Conservation (phyloP, 1,140 invertebrate species). For the Amyelois transitella region DNA sequence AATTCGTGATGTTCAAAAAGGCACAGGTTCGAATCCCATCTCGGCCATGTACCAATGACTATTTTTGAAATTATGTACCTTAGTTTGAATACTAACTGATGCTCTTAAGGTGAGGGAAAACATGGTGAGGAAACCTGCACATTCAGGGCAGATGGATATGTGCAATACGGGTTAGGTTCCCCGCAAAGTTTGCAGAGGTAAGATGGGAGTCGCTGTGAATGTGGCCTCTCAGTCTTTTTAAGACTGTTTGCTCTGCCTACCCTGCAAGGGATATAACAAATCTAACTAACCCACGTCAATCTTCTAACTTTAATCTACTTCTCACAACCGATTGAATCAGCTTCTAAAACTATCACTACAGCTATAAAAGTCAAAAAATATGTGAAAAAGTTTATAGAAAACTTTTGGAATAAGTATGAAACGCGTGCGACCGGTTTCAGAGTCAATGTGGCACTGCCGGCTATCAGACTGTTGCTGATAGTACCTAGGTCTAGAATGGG, state of each 20-base stretch:
- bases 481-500: conserved; percentile 9
- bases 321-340: conserved; percentile 27
- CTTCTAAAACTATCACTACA: conserved; percentile 13
- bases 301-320: conserved; percentile 1
- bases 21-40: too few relatives aligned
- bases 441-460: conserved; percentile 50
- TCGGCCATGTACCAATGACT: too few relatives aligned
- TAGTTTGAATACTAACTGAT: too few relatives aligned
- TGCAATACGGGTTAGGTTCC: too few relatives aligned
- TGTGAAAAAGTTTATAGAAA: conserved; percentile 31
- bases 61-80: too few relatives aligned
- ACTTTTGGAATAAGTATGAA: conserved; percentile 21
- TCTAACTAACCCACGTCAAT: not conserved
- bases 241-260: too few relatives aligned
- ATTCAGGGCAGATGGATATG: not conserved
- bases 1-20: too few relatives aligned
- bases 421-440: conserved; percentile 48
- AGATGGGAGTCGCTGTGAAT: too few relatives aligned
- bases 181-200: not conserved
- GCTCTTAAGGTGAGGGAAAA: too few relatives aligned
- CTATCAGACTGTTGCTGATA: conserved; percentile 46
- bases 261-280: too few relatives aligned
- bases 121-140: too few relatives aligned
- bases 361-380: conserved; percentile 3
- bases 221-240: too few relatives aligned